phyloP scores from a whole-genome alignment of 2,113 vertebrate species.

The Cyprinodon brontotheroides region DNA sequence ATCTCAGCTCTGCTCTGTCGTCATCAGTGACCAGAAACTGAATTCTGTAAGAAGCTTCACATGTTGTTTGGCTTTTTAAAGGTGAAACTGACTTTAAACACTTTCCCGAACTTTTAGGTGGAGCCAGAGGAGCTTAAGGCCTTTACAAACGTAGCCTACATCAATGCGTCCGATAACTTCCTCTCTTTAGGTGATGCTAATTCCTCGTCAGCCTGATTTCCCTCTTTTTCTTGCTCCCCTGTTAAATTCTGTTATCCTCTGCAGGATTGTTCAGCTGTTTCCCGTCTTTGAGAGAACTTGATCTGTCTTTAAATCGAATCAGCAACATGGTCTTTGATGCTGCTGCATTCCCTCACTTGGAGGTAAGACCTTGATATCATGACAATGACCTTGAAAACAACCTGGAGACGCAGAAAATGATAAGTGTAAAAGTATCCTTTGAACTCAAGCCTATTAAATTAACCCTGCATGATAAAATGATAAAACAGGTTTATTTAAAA shows the following conservation, averaged over 20 bases:
- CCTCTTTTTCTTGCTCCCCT: not conserved
- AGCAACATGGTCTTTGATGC: conserved; percentile 72
- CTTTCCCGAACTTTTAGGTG: conserved; percentile 70
- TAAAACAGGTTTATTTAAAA: not conserved
- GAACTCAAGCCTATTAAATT: not conserved
- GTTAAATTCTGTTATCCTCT: conserved; percentile 2
- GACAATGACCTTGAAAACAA: not conserved
- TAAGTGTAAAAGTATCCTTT: not conserved
- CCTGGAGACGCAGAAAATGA: not conserved
- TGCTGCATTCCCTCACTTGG: conserved; percentile 82
- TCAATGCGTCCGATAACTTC: conserved; percentile 86
- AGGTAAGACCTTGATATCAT: conserved; percentile 75
- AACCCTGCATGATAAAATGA: not conserved
- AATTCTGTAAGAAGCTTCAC: conserved; percentile 74
- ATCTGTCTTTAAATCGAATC: conserved; percentile 84
- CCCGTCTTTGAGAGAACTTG: conserved; percentile 80
- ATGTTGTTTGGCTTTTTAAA: not conserved
- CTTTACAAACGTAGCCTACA: conserved; percentile 81
- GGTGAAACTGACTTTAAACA: not conserved
- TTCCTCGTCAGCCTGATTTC: not conserved
- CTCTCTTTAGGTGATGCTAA: conserved; percentile 80
- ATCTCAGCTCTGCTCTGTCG: conserved; percentile 81
- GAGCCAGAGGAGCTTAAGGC: conserved; percentile 81
- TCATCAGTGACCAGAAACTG: conserved; percentile 82
- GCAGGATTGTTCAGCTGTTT: conserved; percentile 84